Evolutionary conservation across 2,888 invertebrate genomes (phyloP).

Genomic region (Euspilapteryx auroguttella): DNA sequence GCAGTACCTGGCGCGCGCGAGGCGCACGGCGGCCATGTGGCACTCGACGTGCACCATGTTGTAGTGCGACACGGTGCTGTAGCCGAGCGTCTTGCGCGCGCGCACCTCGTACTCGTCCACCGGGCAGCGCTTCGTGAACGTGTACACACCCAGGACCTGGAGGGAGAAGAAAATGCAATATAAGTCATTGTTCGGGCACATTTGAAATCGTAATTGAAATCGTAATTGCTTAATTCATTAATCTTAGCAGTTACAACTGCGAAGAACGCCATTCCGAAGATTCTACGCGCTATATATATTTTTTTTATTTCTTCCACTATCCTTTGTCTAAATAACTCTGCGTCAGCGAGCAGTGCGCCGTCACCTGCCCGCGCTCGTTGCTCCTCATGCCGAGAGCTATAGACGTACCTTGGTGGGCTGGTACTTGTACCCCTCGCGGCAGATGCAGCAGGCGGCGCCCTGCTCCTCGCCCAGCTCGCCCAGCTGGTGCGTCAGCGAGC

Average conservation of each 20-base stretch:
- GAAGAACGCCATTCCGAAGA: too few relatives aligned
- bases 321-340: too few relatives aligned
- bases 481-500: constrained; percentile 87
- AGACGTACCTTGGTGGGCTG: constrained; percentile 90
- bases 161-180: too few relatives aligned
- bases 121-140: constrained; percentile 92
- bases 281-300: too few relatives aligned
- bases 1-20: constrained; percentile 54
- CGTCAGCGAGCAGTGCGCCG: constrained; percentile 86
- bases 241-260: constrained; percentile 98
- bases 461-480: constrained; percentile 95
- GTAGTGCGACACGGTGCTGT: constrained; percentile 96
- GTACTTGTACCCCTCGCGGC: constrained; percentile 96
- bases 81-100: constrained; percentile 83
- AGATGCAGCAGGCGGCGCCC: constrained; percentile 95
- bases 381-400: constrained; percentile 94
- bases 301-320: too few relatives aligned
- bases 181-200: too few relatives aligned
- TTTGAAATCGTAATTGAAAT: too few relatives aligned
- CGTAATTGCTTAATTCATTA: too few relatives aligned
- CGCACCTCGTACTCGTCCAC: constrained; percentile 92
- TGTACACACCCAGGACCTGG: constrained; percentile 90
- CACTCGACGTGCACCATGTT: constrained; percentile 98
- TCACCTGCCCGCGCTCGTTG: constrained; percentile 96
- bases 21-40: constrained; percentile 93